Base-by-base conservation (phyloP, 1,140 invertebrate species). In the Mesaphorura yosii region DNA sequence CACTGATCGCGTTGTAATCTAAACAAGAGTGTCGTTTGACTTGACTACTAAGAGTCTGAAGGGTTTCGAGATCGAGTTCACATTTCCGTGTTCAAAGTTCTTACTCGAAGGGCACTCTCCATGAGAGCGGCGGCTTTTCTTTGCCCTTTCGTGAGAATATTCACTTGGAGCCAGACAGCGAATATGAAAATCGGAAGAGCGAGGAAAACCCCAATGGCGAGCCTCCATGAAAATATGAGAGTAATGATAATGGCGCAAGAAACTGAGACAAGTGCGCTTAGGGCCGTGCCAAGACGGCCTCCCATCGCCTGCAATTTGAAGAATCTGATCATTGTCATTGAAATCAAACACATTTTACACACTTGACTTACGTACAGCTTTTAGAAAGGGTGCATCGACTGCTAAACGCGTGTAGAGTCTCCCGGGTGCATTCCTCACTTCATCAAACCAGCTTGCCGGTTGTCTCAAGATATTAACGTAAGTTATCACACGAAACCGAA, bases 371-470 rank as follows among this genome's bases (percentile, higher is more conserved):
- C 72, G 74, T 69, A 83, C 82, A 51, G 81, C 81, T 73, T 85
- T 82, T 1, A 87, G 77, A 12, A 77, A 73, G 20, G 82, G 74
- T 1, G 83, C 80, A 71, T 86, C 84, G 27, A 76, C 76, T 2
- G 83, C 81, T 1, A 86, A 68, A 17, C 76, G 67, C 1, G 80
- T 76, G 52, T 81, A 83, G 0, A 87, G 66, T 27, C 77, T 76
- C 7, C 82, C 81, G 0, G 77, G 76, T 6, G 77, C 75, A 64
- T 84, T 81, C 26, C 72, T 67, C 53, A 77, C 74, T 42, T 78
- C 70, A 64, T 87, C 84, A 64, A 81, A 86, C 76, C 82, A 86
- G 15, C 70, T 77, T 3, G 85, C 73, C 64, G 84, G 80, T 71
- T 85, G 80, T 23, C 73, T 70, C 5, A 86, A 58, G 26, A 74